Evolutionary conservation across 2,797 vertebrate genomes (phyloP), one percentile per base, ranked within the genome.

Genomic region (Sebastes cheni): DNA sequence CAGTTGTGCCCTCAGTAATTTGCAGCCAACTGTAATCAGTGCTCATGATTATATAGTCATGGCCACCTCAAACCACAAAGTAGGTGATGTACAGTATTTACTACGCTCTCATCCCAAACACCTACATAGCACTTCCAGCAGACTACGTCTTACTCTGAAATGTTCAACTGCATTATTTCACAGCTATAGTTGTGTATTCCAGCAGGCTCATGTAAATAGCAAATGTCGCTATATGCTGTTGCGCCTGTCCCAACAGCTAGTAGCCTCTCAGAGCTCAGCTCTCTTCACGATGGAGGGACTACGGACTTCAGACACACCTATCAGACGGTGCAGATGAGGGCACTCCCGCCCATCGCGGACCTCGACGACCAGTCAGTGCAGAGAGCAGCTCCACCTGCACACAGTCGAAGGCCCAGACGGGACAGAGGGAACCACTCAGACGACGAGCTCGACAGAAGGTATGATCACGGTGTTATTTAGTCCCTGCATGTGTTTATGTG

Each of bases 191-290:
- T 23, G n/a, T 18, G 68, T 52, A 9, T 22, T 5, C 12, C 46
- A 50, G 2, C 12, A 8, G 16, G 20, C 30, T 25, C 4, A 14
- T 9, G 3, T 18, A 65, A 61, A 58, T 4, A 46, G 5, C 3
- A 65, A 36, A 58, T 58, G 54, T 67, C 34, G 22, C 42, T 72
- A 58, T 52, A 0, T 52, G 50, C 69, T 69, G 30, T 79, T 72
- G 1, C 90, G 27, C 77, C 60, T 86, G 27, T 89, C 59, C 80
- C 65, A 62, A 85, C 94, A 96, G 96, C 95, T 70, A 96, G 96
- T 75, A 99, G 97, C 92, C 83, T 99, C n/a, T 99, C 98, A 6
- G 98, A 99, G 89, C 95, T 99, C 82, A 99, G 97, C 91, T 99
- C 98, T 4, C 94, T 99, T 83, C 98, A 99, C 23, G 96, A 96